Conservation (phyloP, 2,113 vertebrate species). For the Puma concolor region DNA sequence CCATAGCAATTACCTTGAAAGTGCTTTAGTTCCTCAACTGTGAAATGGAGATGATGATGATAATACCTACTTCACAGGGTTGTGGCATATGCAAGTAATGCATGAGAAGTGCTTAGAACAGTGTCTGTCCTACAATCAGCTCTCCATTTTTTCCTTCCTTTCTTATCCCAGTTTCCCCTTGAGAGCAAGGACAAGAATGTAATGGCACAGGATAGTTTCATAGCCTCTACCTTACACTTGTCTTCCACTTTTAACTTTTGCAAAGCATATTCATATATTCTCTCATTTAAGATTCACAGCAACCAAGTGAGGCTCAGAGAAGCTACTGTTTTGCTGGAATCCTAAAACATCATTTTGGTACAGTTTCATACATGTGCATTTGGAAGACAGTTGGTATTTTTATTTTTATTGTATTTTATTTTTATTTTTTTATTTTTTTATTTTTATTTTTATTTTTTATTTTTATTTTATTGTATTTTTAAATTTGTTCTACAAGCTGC, state of each 20-base stretch:
- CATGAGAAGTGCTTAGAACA: background rate
- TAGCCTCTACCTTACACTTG: background rate
- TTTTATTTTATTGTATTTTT: background rate
- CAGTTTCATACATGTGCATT: background rate
- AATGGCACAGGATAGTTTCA: background rate
- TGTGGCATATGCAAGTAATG: background rate
- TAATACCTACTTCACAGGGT: background rate
- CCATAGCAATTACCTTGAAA: background rate
- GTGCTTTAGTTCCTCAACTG: background rate
- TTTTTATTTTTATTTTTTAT: no score
- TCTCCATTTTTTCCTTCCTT: background rate
- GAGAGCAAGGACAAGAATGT: background rate
- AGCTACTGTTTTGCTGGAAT: background rate
- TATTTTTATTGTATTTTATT: background rate
- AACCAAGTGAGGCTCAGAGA: background rate
- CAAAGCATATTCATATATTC: background rate
- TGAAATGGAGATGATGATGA: background rate
- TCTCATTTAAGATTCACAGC: background rate
- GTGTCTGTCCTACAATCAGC: background rate
- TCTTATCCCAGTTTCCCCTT: background rate
- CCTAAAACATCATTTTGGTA: background rate
- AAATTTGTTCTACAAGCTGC: background rate
- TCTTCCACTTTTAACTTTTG: background rate
- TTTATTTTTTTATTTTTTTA: no score
- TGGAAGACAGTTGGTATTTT: background rate